A percentile compares a stretch with the other conserved stretches of the same genome.
Evolutionary conservation across 2,888 invertebrate genomes (phyloP).

Genomic region (Pogonocherus hispidulus): DNA sequence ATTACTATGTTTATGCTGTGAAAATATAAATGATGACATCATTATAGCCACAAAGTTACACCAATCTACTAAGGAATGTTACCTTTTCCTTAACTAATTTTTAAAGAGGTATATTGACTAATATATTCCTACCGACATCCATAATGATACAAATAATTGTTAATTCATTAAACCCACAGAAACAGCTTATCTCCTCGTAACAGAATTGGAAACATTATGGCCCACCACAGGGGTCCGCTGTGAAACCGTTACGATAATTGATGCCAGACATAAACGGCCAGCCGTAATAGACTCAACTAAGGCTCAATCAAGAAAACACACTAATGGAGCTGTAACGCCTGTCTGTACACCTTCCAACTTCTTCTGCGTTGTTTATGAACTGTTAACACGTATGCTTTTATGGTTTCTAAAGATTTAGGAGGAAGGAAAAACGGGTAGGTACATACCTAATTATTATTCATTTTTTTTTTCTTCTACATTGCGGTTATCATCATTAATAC

Average conservation of each 20-base stretch:
- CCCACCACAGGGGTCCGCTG: conserved; percentile 29
- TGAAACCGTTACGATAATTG: conserved; percentile 31
- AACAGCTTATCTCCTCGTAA: conserved; percentile 18
- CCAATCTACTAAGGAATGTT: no score
- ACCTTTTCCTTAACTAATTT: neutral
- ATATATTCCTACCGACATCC: neutral
- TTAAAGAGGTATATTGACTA: neutral
- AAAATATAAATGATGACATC: no score
- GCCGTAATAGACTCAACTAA: conserved; percentile 15
- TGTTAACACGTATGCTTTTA: neutral
- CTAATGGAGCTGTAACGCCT: conserved; percentile 7
- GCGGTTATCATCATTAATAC: no score
- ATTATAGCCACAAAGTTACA: no score
- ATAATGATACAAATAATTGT: neutral
- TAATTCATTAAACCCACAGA: neutral
- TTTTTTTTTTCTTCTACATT: no score
- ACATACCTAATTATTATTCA: no score
- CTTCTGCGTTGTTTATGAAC: neutral
- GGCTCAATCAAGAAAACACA: conserved; percentile 14
- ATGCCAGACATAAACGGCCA: conserved; percentile 24
- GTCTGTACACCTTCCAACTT: neutral
- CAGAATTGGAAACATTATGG: conserved; percentile 11
- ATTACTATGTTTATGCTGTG: no score
- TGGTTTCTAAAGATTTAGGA: neutral
- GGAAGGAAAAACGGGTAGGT: neutral